Conservation (phyloP, 2,113 vertebrate genomes). For the Caranx melampygus region DNA sequence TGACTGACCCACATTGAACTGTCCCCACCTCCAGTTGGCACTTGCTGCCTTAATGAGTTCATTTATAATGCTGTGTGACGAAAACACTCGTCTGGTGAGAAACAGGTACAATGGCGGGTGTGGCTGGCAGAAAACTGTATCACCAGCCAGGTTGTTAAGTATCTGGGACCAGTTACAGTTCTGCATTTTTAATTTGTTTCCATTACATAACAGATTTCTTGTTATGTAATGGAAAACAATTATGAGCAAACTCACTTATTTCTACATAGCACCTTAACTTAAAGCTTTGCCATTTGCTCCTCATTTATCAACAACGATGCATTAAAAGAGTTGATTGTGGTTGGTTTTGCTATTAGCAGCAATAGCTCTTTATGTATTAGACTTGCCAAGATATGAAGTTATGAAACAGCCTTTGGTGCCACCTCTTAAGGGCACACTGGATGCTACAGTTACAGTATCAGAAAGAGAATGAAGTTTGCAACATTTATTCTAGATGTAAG, state of each 20-base stretch:
- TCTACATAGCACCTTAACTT: too few species aligned
- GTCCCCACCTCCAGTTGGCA: neutral
- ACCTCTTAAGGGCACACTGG: too few species aligned
- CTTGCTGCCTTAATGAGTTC: neutral
- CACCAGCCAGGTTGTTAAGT: neutral
- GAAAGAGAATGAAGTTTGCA: too few species aligned
- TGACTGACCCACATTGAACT: conserved; percentile 21
- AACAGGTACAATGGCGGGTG: neutral
- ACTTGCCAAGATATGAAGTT: too few species aligned
- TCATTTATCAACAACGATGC: neutral
- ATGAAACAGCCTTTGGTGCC: too few species aligned
- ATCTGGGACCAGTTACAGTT: neutral
- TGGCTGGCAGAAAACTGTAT: neutral
- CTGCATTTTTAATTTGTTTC: neutral
- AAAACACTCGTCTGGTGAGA: neutral
- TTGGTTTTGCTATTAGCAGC: too few species aligned
- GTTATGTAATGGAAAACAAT: neutral
- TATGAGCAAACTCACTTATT: too few species aligned
- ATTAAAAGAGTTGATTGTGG: too few species aligned
- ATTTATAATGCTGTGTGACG: neutral
- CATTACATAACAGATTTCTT: neutral
- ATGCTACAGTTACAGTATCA: too few species aligned
- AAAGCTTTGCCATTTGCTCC: neutral
- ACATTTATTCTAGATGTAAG: too few species aligned
- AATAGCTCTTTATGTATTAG: too few species aligned